phyloP scores from a whole-genome alignment of 2,113 vertebrate genomes.

The Quiscalus mexicanus region DNA sequence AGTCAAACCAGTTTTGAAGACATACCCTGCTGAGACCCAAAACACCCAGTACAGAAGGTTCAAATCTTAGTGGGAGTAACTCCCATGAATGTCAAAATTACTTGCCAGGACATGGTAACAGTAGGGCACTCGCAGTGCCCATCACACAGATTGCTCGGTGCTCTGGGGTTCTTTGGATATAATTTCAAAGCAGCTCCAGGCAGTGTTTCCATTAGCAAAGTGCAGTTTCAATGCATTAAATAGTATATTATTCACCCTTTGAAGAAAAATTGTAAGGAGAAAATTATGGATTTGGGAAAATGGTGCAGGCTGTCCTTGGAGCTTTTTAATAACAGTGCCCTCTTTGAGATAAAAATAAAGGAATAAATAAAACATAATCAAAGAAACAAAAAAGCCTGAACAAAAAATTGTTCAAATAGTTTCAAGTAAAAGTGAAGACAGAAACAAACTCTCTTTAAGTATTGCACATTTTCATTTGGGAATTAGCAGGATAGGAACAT shows the following conservation, averaged over 20 bases:
- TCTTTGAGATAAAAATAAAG: slow-evolving; percentile 14
- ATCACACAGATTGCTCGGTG: not conserved
- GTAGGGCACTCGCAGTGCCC: not conserved
- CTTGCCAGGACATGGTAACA: not conserved
- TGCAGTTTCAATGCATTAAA: not conserved
- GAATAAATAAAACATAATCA: slow-evolving; percentile 15
- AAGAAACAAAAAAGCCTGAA: not conserved
- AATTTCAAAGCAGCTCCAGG: not conserved
- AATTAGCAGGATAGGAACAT: not conserved
- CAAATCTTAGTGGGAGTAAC: not conserved
- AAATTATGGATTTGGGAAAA: slow-evolving; percentile 8
- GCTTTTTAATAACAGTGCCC: not conserved
- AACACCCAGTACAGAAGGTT: not conserved
- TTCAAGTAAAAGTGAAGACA: not conserved
- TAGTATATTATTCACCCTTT: not conserved
- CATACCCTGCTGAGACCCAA: not conserved
- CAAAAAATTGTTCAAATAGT: not conserved
- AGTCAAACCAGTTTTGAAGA: not conserved
- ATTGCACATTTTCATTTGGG: not conserved
- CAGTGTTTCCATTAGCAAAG: not conserved
- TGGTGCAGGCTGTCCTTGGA: not conserved
- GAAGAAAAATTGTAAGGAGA: slow-evolving; percentile 18
- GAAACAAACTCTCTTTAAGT: not conserved
- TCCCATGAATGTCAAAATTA: not conserved
- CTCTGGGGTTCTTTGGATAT: not conserved